These are phyloP conservation scores for Falco peregrinus DNA, from an alignment of 2,797 vertebrate species.

Conservation along the genomic window DNA sequence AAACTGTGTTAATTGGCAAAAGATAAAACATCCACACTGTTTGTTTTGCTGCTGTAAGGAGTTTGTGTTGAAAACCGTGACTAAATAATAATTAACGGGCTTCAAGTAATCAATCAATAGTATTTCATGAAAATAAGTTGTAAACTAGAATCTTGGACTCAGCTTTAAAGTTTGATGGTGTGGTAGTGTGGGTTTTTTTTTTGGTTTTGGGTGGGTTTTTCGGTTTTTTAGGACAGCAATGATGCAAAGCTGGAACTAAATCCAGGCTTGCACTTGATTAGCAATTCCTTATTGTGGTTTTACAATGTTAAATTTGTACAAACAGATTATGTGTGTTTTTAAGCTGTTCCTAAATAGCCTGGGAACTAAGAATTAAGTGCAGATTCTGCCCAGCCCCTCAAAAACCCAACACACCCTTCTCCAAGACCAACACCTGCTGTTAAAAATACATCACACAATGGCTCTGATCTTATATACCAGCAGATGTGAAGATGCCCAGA, in stretches of 20 bases:
- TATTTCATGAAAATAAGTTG: constrained; percentile 45
- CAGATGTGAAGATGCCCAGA: constrained; percentile 84
- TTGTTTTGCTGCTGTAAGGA: constrained; percentile 59
- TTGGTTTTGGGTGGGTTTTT: background rate
- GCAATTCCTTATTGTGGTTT: constrained; percentile 70
- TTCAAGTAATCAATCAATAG: constrained; percentile 57
- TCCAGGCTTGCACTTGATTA: constrained; percentile 52
- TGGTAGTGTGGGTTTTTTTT: background rate
- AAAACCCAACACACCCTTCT: constrained; percentile 70
- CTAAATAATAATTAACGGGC: constrained; percentile 61
- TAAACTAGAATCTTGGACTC: constrained; percentile 25
- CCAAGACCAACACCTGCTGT: constrained; percentile 79
- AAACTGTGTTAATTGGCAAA: constrained; percentile 54
- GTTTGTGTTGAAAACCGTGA: constrained; percentile 51
- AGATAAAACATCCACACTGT: constrained; percentile 54
- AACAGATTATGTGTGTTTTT: constrained; percentile 76
- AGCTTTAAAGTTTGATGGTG: constrained; percentile 15
- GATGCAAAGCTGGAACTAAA: constrained; percentile 58
- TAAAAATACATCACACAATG: constrained; percentile 79
- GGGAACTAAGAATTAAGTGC: constrained; percentile 76
- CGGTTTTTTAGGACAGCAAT: constrained; percentile 24
- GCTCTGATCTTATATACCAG: constrained; percentile 75
- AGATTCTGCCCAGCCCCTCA: constrained; percentile 70
- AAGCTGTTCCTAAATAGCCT: constrained; percentile 76
- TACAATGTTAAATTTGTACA: constrained; percentile 70